These are phyloP conservation scores for Miniopterus natalensis DNA, from an alignment of 2,113 vertebrate species.

Conservation along the genomic window DNA sequence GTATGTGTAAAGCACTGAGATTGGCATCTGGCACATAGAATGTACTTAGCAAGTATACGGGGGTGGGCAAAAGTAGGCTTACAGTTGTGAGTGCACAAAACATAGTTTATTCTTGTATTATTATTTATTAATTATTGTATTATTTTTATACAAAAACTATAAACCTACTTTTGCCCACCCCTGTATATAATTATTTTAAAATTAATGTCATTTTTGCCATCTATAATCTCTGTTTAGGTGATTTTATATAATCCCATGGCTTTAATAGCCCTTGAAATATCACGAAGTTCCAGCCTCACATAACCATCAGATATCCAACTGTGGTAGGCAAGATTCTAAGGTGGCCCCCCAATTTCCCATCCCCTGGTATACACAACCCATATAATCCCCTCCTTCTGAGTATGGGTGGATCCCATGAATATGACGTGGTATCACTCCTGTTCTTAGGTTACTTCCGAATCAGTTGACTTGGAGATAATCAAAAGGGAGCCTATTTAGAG, in stretches of 20 bases:
- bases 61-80: background rate
- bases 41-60: background rate
- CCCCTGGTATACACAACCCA: background rate
- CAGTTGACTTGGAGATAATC: background rate
- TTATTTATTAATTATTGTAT: background rate
- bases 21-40: background rate
- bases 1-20: background rate
- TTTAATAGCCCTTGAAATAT: background rate
- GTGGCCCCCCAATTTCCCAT: background rate
- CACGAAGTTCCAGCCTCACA: background rate
- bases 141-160: background rate
- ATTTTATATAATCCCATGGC: background rate
- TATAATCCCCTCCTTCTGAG: background rate
- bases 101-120: background rate
- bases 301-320: background rate
- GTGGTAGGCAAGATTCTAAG: background rate
- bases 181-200: background rate
- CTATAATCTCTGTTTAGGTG: background rate
- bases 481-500: background rate
- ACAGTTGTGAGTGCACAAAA: background rate
- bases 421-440: background rate
- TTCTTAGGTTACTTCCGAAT: background rate
- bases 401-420: background rate
- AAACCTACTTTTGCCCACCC: background rate
- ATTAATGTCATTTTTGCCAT: background rate